Base-by-base conservation (phyloP, 2,888 invertebrate species). In the Oconnorella tubifera region DNA sequence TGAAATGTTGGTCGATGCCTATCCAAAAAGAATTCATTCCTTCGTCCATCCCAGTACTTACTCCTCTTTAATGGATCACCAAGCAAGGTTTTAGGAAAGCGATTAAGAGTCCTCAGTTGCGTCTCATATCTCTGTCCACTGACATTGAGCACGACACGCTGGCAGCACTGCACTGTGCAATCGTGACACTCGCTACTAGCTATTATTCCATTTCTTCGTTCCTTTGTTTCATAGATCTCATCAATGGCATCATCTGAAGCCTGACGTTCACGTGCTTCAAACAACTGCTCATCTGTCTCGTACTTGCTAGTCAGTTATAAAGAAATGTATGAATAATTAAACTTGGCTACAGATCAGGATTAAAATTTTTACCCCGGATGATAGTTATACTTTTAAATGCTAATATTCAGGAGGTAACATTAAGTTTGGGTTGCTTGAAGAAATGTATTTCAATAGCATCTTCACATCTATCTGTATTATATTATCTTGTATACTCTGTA, bases 81-180 rank as follows among this genome's bases (percentile, higher is more conserved):
- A 3, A 81, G 74, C 28, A 81, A 69, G 3, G 80, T 81, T 48
- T 76, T 69, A 14, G 80, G 80, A 32, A 78, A 73, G 29, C 79
- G 73, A 65, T 78, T 75, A 23, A 81, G 68, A 3, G 80, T 80
- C 51, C 77, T 71, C 14, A 77, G 66, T 66, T 80, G 80, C 14
- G 80, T 80, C 71, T 81, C 80, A 68, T 77, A 80, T 65, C 73
- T 73, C 66, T 79, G 75, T 1, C 81, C 81, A 51, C 77, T 76
- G 29, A 79, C 74, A 62, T 79, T 79, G n/a, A 66, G 57, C 23
- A 56, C 50, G 31, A 66, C 63, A 27, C 66, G 33, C 56, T 63
- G 49, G 40, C 66, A 66, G 33, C 66, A 61, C 19, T 56, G 58
- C 55, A 58, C 32, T 25, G 23, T 25, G 32, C 59, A 58, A 28